Percentiles rank a stretch among this genome's conserved stretches.
Evolutionary conservation across 2,113 vertebrate genomes (phyloP).

Genomic region (Clarias gariepinus): DNA sequence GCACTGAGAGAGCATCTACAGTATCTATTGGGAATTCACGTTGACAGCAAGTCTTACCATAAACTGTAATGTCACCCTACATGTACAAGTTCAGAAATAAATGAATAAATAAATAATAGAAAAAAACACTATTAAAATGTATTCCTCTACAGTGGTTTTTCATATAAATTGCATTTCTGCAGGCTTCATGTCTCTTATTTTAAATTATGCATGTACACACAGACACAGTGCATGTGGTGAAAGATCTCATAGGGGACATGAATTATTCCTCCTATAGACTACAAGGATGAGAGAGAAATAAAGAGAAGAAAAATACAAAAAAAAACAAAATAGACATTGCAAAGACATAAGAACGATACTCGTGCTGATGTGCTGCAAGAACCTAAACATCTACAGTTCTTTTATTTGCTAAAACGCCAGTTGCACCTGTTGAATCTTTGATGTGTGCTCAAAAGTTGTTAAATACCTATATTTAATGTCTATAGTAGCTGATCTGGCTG

Average conservation of each 20-base stretch:
- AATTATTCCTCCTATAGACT: constrained; percentile 24
- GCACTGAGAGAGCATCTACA: background rate
- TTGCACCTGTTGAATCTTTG: background rate
- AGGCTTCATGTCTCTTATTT: background rate
- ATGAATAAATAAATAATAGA: background rate
- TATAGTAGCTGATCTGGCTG: background rate
- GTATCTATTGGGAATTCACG: background rate
- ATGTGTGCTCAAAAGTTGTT: background rate
- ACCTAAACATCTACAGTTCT: background rate
- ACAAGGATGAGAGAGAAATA: background rate
- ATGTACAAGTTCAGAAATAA: background rate
- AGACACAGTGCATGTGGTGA: background rate
- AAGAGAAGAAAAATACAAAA: background rate
- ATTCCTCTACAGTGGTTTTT: background rate
- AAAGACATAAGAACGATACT: background rate
- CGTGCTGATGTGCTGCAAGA: background rate
- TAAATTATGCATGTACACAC: constrained; percentile 26
- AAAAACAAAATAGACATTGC: too few relatives aligned
- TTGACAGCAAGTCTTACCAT: background rate
- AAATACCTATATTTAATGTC: background rate
- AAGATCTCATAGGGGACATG: constrained; percentile 9
- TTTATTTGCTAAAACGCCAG: background rate
- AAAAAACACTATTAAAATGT: background rate
- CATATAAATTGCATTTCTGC: background rate
- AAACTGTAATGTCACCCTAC: background rate